Conservation (phyloP, 2,797 vertebrate genomes). For the Chelonia mydas region DNA sequence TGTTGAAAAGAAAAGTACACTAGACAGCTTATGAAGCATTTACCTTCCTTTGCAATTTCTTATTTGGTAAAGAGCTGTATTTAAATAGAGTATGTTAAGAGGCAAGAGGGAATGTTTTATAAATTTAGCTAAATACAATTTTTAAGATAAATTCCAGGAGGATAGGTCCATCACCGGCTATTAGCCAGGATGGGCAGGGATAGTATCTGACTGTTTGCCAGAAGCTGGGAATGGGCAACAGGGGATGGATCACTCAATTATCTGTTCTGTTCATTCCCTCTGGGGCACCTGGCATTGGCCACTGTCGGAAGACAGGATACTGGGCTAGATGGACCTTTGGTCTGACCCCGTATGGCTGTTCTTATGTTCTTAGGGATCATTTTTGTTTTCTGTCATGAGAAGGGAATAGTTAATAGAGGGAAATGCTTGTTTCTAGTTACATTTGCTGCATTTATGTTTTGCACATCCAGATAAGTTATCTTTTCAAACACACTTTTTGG, state of each 20-base stretch:
- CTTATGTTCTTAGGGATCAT: background rate
- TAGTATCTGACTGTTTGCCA: no score
- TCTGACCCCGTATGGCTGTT: no score
- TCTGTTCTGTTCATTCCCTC: no score
- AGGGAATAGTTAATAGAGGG: background rate
- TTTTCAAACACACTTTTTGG: background rate
- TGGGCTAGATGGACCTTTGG: no score
- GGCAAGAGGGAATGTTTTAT: background rate
- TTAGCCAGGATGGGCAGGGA: no score
- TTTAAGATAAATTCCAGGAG: background rate
- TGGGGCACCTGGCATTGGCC: no score
- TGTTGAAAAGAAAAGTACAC: background rate
- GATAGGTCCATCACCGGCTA: no score
- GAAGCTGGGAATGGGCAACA: no score
- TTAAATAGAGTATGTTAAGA: background rate
- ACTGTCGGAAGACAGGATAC: no score
- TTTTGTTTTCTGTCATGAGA: background rate
- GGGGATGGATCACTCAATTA: no score
- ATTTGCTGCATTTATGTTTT: background rate
- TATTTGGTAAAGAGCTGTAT: background rate
- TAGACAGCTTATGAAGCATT: background rate
- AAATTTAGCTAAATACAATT: background rate
- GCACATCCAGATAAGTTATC: background rate
- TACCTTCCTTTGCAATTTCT: background rate
- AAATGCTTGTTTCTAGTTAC: no score